Conservation (phyloP, 2,113 vertebrate species). For the Oryzias javanicus region DNA sequence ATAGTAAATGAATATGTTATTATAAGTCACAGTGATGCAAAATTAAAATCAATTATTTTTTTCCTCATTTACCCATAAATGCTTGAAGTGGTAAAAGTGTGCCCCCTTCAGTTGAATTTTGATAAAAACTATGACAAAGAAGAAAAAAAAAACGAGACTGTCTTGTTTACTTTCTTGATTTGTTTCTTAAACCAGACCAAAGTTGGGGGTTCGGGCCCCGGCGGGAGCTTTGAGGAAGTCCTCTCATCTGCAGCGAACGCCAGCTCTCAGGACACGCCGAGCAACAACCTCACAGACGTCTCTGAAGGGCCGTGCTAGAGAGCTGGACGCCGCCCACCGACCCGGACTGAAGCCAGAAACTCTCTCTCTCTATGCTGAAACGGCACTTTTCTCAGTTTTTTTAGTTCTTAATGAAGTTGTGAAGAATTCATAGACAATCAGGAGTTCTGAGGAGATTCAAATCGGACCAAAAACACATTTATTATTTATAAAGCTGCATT, state of each 20-base stretch:
- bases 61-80: not conserved
- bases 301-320: slow-evolving; percentile 80
- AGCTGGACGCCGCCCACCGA: too few relatives aligned
- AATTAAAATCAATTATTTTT: too few relatives aligned
- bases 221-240: slow-evolving; percentile 95
- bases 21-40: too few relatives aligned
- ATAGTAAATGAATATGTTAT: not conserved
- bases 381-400: slow-evolving; percentile 17
- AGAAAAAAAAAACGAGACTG: not conserved
- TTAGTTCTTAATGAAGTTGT: slow-evolving; percentile 22
- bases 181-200: slow-evolving; percentile 79
- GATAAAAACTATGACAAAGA: not conserved
- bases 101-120: slow-evolving; percentile 10
- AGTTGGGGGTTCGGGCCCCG: slow-evolving; percentile 78
- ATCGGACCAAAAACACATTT: not conserved
- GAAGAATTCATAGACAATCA: slow-evolving; percentile 4
- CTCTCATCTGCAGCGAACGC: slow-evolving; percentile 91
- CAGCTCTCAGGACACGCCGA: slow-evolving; percentile 83
- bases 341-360: not conserved
- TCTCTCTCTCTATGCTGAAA: not conserved
- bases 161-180: not conserved
- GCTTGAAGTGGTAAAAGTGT: slow-evolving; percentile 2
- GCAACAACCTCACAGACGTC: slow-evolving; percentile 70
- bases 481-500: too few relatives aligned
- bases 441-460: not conserved